Evolutionary conservation across 2,888 invertebrate species (phyloP).

Genomic region (Agrypnus murinus): DNA sequence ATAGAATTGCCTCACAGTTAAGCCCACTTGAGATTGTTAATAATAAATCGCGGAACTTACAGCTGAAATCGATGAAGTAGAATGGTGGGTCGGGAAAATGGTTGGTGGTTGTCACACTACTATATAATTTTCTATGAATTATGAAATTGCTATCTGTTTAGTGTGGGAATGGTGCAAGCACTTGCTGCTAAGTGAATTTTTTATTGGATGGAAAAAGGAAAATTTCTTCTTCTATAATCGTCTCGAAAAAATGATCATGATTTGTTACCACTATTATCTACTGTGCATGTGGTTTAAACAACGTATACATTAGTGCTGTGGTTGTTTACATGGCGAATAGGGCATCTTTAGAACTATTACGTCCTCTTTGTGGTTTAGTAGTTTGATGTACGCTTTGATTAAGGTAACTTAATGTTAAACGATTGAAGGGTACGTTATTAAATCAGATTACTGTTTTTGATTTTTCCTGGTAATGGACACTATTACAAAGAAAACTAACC

Average conservation of each 20-base stretch:
- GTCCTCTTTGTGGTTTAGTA: constrained; percentile 13
- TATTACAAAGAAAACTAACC: no score
- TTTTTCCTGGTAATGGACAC: no score
- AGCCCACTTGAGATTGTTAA: constrained; percentile 39
- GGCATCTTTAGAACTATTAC: constrained; percentile 7
- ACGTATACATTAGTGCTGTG: background rate
- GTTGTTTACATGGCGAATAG: background rate
- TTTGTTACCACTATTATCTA: background rate
- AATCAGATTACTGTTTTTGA: no score
- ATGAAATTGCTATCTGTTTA: constrained; percentile 14
- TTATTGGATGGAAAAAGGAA: background rate
- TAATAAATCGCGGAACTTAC: constrained; percentile 33
- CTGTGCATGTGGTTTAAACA: constrained; percentile 1
- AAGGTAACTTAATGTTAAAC: no score
- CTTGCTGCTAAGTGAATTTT: background rate
- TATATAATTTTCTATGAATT: constrained; percentile 1
- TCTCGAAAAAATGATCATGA: background rate
- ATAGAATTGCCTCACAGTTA: constrained; percentile 25
- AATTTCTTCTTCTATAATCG: background rate
- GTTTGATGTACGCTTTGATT: no score
- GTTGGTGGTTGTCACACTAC: constrained; percentile 6
- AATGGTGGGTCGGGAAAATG: constrained; percentile 9
- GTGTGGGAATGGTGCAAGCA: background rate
- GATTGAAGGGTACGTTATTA: no score
- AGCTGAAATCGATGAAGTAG: constrained; percentile 28